phyloP scores from a whole-genome alignment of 1,140 invertebrate species.

The Muscidifurax raptorellus region DNA sequence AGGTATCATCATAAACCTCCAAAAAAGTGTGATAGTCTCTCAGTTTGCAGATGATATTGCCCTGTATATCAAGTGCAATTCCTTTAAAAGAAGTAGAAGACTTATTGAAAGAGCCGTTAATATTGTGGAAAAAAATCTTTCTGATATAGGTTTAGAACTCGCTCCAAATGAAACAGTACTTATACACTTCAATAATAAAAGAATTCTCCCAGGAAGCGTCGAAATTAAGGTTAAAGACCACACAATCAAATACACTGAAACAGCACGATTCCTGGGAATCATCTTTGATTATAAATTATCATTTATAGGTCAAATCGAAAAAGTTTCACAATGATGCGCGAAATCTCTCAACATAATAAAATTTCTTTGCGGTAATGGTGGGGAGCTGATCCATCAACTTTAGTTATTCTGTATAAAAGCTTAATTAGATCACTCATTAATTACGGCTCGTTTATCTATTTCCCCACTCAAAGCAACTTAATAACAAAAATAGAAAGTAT shows the following conservation, averaged over 20 bases:
- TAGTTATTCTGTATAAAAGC: constrained; percentile 4
- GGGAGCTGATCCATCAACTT: not conserved
- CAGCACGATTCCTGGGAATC: constrained; percentile 3
- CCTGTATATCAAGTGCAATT: not conserved
- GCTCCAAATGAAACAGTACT: not conserved
- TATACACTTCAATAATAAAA: constrained; percentile 10
- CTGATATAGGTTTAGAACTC: not conserved
- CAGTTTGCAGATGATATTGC: constrained; percentile 6
- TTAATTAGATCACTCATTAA: constrained; percentile 7
- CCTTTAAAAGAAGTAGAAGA: not conserved
- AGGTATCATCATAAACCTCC: not conserved
- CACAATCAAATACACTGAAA: not conserved
- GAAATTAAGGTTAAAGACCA: not conserved
- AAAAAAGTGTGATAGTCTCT: not conserved
- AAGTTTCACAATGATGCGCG: not conserved
- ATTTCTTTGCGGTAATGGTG: not conserved
- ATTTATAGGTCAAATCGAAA: not conserved
- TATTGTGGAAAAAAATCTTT: not conserved
- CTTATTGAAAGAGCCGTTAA: not conserved
- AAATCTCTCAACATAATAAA: not conserved
- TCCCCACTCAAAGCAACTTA: no score
- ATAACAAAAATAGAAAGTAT: constrained; percentile 1
- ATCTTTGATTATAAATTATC: constrained; percentile 6
- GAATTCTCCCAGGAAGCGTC: not conserved
- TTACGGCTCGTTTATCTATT: no score